These are phyloP conservation scores for Rugalucina vietnamica DNA, from an alignment of 2,888 invertebrate genomes.

Conservation along the genomic window DNA sequence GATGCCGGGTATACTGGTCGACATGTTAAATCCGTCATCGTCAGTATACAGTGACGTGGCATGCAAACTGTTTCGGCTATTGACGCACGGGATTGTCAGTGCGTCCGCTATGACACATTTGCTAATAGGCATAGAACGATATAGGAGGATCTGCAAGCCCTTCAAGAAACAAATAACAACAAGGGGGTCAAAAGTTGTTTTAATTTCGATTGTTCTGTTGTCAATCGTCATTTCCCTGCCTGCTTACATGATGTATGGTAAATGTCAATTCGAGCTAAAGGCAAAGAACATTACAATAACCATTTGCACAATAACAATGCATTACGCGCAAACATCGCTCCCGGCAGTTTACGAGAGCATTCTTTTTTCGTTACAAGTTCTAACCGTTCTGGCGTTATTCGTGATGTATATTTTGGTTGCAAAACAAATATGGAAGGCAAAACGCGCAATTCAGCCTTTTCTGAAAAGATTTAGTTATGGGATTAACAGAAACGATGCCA, in stretches of 20 bases:
- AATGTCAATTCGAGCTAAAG: too few relatives aligned
- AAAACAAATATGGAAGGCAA: background rate
- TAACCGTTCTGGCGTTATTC: background rate
- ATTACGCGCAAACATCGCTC: background rate
- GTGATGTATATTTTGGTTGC: background rate
- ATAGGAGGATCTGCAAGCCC: background rate
- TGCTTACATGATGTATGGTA: background rate
- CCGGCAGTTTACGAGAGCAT: background rate
- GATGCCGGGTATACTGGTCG: background rate
- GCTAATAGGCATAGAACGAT: conserved; percentile 14
- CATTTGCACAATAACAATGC: background rate
- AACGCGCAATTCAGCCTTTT: background rate
- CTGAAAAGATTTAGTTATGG: background rate
- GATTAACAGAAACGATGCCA: background rate
- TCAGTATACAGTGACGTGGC: background rate
- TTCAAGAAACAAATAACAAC: background rate
- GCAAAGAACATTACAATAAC: background rate
- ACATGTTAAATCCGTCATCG: background rate
- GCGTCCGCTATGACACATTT: background rate
- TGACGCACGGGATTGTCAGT: background rate
- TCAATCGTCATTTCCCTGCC: background rate
- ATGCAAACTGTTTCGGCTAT: background rate
- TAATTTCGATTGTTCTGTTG: background rate
- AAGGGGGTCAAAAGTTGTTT: background rate
- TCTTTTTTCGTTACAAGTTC: background rate